Evolutionary conservation across 2,113 vertebrate species (phyloP).

Genomic region (Syrmaticus mikado): DNA sequence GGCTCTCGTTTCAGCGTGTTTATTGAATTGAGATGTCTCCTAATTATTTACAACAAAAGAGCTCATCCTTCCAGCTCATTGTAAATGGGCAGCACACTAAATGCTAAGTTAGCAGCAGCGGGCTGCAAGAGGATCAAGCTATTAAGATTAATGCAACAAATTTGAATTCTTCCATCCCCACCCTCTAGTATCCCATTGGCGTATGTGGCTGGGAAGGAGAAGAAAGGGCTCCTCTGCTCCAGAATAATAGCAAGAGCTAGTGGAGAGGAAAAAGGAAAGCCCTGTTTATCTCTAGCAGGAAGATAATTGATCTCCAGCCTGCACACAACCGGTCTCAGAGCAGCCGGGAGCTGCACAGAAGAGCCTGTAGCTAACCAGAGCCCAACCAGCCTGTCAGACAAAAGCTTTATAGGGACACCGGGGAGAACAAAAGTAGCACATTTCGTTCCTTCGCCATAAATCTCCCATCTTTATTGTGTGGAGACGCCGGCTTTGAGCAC

Average conservation of each 20-base stretch:
- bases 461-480: constrained; percentile 64
- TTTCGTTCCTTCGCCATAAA: constrained; percentile 70
- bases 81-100: neutral
- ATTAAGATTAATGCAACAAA: constrained; percentile 42
- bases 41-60: constrained; percentile 39
- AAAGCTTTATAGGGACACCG: constrained; percentile 64
- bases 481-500: constrained; percentile 34
- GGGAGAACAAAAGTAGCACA: constrained; percentile 67
- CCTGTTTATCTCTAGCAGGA: constrained; percentile 50
- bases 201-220: neutral
- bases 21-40: constrained; percentile 37
- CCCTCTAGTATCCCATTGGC: neutral
- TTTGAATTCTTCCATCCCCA: constrained; percentile 18
- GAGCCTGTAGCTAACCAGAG: constrained; percentile 13
- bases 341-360: constrained; percentile 38
- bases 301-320: constrained; percentile 72
- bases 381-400: constrained; percentile 51
- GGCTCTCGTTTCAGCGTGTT: neutral
- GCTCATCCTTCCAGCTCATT: neutral
- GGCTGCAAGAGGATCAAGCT: neutral
- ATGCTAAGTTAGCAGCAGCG: neutral
- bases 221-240: constrained; percentile 32
- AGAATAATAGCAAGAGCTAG: constrained; percentile 15
- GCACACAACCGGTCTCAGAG: constrained; percentile 62
- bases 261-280: constrained; percentile 56